Conservation (phyloP, 2,113 vertebrate species). For the Dromiciops gliroides region DNA sequence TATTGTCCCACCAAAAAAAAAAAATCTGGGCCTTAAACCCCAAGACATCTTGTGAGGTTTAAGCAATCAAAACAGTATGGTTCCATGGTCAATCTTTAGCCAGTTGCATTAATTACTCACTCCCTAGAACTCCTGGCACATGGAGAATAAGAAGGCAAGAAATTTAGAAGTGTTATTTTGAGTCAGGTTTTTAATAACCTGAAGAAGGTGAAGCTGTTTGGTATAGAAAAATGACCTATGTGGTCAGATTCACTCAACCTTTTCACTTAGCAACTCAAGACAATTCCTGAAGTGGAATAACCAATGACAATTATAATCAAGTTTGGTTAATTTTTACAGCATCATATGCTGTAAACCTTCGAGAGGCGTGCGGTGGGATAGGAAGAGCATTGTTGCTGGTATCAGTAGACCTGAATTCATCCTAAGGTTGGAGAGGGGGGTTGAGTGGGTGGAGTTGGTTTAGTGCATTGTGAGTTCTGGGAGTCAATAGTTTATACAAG, state of each 20-base stretch:
- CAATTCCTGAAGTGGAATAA: constrained; percentile 6
- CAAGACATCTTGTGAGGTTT: too few species aligned
- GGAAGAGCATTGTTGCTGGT: neutral
- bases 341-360: neutral
- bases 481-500: neutral
- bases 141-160: constrained; percentile 16
- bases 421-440: neutral
- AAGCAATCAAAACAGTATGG: too few species aligned
- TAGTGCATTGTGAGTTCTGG: neutral
- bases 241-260: neutral
- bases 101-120: neutral
- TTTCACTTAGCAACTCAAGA: constrained; percentile 29
- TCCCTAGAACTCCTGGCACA: constrained; percentile 45
- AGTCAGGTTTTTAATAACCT: constrained; percentile 33
- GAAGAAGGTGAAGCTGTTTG: constrained; percentile 37
- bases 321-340: neutral
- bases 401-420: neutral
- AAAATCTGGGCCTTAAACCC: too few species aligned
- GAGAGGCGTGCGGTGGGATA: neutral
- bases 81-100: constrained; percentile 30
- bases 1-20: too few species aligned
- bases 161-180: neutral
- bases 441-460: neutral
- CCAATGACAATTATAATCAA: neutral
- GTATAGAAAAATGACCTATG: neutral